Percentiles rank a stretch among this genome's conserved stretches.
Evolutionary conservation across 1,140 invertebrate genomes (phyloP).

Genomic region (Notospermus geniculatus): DNA sequence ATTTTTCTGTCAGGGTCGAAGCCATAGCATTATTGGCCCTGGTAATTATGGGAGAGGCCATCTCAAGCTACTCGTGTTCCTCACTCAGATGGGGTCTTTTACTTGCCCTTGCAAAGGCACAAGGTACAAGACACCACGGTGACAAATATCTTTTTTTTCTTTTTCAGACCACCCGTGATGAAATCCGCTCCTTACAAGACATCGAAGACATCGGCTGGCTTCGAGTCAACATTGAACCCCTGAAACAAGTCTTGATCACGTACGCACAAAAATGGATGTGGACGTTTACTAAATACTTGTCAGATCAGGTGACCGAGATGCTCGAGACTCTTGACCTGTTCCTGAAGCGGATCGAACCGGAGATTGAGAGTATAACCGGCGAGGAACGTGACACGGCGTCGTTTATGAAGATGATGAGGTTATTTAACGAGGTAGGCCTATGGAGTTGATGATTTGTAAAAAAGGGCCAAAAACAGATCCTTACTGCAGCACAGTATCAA

Average conservation of each 20-base stretch:
- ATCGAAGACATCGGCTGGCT: conserved; percentile 52
- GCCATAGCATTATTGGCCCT: no score
- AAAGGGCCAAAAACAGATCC: no score
- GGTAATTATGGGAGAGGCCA: not conserved
- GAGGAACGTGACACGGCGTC: conserved; percentile 54
- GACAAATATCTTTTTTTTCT: not conserved
- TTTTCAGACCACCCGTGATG: conserved; percentile 48
- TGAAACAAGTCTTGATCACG: conserved; percentile 55
- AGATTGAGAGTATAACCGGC: conserved; percentile 56
- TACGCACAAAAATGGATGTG: conserved; percentile 56
- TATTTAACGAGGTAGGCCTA: conserved; percentile 55
- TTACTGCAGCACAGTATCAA: no score
- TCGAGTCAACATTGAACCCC: conserved; percentile 52
- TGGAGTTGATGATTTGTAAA: no score
- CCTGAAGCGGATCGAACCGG: conserved; percentile 53
- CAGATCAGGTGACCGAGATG: conserved; percentile 51
- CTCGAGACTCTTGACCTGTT: conserved; percentile 49
- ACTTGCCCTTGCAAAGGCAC: not conserved
- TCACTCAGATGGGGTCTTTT: no score
- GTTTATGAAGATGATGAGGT: conserved; percentile 57
- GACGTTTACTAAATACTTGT: conserved; percentile 55
- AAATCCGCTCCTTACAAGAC: conserved; percentile 43
- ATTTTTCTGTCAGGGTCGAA: not conserved
- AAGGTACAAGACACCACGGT: not conserved
- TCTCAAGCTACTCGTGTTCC: no score